A percentile compares a stretch with the other conserved stretches of the same genome.
Conservation (phyloP, 1,140 invertebrate species). For the Penaeus indicus region DNA sequence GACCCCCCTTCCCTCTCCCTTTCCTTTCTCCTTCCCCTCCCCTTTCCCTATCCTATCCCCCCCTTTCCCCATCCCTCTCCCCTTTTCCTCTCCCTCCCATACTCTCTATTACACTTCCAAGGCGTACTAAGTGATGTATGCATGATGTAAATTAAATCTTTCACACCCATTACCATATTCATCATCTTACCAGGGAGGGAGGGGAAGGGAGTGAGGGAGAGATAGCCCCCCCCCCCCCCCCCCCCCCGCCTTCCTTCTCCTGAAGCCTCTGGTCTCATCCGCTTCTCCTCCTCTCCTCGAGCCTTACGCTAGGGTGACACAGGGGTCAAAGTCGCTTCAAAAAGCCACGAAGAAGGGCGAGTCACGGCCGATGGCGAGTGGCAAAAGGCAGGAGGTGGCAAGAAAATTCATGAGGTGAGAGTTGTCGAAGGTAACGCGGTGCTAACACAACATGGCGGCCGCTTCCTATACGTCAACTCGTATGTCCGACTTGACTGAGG, state of each 20-base stretch:
- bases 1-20: neutral
- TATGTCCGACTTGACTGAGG: neutral
- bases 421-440: constrained; percentile 46
- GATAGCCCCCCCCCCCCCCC: neutral
- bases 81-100: neutral
- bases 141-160: constrained; percentile 60
- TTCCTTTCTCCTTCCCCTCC: neutral
- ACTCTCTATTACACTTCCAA: neutral
- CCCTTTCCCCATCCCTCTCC: neutral
- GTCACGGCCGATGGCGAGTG: neutral
- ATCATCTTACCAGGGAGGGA: neutral
- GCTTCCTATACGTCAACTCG: neutral
- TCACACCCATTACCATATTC: constrained; percentile 44
- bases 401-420: constrained; percentile 49
- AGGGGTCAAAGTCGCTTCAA: too few relatives aligned
- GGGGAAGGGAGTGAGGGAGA: neutral
- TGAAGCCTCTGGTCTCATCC: neutral
- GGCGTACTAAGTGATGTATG: constrained; percentile 56
- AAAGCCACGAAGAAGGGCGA: too few relatives aligned
- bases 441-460: constrained; percentile 47
- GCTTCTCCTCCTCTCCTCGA: too few relatives aligned
- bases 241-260: neutral
- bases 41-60: neutral
- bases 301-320: too few relatives aligned
- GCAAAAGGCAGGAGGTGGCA: neutral